These are phyloP conservation scores for Choristoneura fumiferana DNA, from an alignment of 1,140 invertebrate species.

Conservation along the genomic window DNA sequence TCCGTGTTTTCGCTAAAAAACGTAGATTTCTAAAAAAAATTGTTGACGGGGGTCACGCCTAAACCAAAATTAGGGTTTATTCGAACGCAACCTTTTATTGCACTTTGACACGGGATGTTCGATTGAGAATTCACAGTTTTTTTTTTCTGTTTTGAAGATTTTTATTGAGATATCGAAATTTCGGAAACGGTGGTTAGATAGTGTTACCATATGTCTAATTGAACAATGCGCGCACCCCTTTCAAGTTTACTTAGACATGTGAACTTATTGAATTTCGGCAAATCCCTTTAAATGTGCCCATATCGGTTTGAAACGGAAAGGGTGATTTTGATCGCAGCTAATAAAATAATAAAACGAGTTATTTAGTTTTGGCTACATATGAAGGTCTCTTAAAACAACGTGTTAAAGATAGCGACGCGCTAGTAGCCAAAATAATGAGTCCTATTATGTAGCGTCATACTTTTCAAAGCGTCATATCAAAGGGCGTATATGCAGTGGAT, in stretches of 20 bases:
- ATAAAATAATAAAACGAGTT: constrained; percentile 14
- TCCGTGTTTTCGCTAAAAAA: constrained; percentile 56
- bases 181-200: constrained; percentile 68
- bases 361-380: no score
- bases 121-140: constrained; percentile 61
- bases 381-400: no score
- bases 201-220: constrained; percentile 43
- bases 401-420: no score
- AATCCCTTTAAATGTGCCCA: constrained; percentile 21
- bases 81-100: constrained; percentile 67
- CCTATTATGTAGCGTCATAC: no score
- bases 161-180: constrained; percentile 70
- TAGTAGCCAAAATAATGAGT: no score
- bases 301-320: constrained; percentile 3
- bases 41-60: constrained; percentile 75
- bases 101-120: constrained; percentile 73
- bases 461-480: constrained; percentile 39
- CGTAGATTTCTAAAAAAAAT: constrained; percentile 67
- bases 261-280: constrained; percentile 47
- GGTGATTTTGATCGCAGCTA: constrained; percentile 12
- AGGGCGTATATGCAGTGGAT: constrained; percentile 45
- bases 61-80: constrained; percentile 72
- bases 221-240: constrained; percentile 56
- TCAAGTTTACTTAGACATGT: constrained; percentile 56
- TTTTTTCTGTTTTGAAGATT: constrained; percentile 42